Conservation (phyloP, 2,113 vertebrate genomes). For the Tapirus terrestris region DNA sequence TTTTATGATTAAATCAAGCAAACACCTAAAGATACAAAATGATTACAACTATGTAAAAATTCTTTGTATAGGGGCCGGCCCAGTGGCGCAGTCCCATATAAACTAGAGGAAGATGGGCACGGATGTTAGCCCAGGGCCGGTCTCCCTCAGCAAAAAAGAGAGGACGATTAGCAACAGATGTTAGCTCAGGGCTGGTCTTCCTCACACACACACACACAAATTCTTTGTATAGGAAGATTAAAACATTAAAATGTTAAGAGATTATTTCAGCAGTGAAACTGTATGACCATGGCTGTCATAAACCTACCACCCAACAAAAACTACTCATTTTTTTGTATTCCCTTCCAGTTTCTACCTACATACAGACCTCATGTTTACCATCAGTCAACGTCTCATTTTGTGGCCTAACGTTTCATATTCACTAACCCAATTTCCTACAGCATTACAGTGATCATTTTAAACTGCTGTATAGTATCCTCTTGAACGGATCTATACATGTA, state of each 20-base stretch:
- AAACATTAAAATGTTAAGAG: slow-evolving; percentile 3
- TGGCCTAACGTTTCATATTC: background rate
- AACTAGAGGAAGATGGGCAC: too few relatives aligned
- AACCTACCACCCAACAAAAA: background rate
- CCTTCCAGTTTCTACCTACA: background rate
- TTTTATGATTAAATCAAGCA: slow-evolving; percentile 16
- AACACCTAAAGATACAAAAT: slow-evolving; percentile 1
- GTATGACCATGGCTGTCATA: background rate
- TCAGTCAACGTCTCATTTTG: background rate
- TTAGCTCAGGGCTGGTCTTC: too few relatives aligned
- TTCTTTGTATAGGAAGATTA: background rate
- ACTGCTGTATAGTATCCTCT: background rate
- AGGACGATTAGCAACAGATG: too few relatives aligned
- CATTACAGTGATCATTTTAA: background rate
- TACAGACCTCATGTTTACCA: background rate
- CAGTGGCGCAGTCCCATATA: too few relatives aligned
- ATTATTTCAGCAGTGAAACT: background rate
- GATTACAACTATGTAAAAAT: background rate
- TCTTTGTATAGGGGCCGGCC: background rate
- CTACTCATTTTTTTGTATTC: background rate
- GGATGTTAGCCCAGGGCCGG: too few relatives aligned
- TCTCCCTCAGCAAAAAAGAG: too few relatives aligned
- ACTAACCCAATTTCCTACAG: background rate
- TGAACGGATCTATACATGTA: background rate
- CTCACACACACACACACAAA: background rate